Conservation (phyloP, 2,113 vertebrate species). For the Crypturellus undulatus region DNA sequence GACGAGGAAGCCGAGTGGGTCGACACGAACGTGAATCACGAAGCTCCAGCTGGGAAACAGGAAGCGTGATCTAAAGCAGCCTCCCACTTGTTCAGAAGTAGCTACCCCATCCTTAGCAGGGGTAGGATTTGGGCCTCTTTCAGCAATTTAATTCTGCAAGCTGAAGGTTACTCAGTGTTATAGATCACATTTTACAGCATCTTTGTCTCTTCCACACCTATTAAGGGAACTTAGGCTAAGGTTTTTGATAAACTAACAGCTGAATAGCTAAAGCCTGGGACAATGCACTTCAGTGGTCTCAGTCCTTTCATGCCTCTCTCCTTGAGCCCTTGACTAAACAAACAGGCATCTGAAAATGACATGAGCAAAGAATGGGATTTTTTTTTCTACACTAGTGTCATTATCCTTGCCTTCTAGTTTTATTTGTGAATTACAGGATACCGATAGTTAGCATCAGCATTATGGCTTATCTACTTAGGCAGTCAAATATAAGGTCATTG, state of each 20-base stretch:
- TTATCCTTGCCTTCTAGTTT: background rate
- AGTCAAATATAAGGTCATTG: background rate
- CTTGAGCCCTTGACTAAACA: background rate
- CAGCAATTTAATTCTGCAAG: background rate
- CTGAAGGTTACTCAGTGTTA: background rate
- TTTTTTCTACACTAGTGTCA: background rate
- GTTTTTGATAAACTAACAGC: background rate
- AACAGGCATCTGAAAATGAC: background rate
- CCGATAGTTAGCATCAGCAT: background rate
- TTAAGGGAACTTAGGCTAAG: background rate
- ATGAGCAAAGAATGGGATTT: background rate
- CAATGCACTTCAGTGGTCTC: background rate
- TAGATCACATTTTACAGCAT: background rate
- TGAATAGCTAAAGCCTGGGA: background rate
- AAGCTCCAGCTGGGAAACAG: constrained; percentile 13
- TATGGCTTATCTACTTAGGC: background rate
- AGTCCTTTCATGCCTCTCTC: background rate
- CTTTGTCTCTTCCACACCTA: background rate
- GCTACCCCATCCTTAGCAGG: background rate
- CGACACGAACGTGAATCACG: background rate
- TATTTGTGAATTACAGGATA: background rate
- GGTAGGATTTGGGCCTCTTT: background rate
- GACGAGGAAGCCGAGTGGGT: background rate
- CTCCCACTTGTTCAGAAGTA: background rate
- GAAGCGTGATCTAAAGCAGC: background rate